Conservation (phyloP, 1,140 invertebrate genomes). For the Marisa cornuarietis region DNA sequence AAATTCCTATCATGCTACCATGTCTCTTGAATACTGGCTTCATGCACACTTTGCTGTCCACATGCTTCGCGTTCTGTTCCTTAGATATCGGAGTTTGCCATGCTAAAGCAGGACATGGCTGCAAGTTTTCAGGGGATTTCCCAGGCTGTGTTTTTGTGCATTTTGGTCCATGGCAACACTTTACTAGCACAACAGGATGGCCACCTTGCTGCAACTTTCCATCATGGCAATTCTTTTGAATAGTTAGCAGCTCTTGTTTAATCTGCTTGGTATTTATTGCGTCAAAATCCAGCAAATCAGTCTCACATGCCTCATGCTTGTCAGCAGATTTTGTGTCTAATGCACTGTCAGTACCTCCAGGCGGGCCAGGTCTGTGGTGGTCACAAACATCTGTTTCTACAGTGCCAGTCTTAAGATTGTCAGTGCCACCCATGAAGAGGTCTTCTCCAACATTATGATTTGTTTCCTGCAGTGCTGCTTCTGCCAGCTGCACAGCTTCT, state of each 20-base stretch:
- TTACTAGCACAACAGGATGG: too few species aligned
- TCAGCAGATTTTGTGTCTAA: neutral
- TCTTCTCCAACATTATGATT: neutral
- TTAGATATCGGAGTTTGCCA: too few species aligned
- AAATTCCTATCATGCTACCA: too few species aligned
- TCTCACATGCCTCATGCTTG: neutral
- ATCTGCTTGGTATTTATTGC: neutral
- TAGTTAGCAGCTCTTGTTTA: neutral
- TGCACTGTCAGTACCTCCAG: neutral
- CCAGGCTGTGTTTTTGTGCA: too few species aligned
- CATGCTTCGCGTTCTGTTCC: too few species aligned
- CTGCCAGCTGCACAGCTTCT: slow-evolving; percentile 45
- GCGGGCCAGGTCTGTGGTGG: neutral
- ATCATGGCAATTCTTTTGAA: too few species aligned
- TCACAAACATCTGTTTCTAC: neutral
- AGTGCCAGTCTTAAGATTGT: neutral
- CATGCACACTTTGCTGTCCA: too few species aligned
- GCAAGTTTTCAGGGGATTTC: too few species aligned
- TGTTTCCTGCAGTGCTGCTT: slow-evolving; percentile 31
- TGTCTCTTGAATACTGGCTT: too few species aligned
- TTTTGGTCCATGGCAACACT: too few species aligned
- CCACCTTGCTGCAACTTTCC: too few species aligned
- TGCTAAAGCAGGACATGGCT: too few species aligned
- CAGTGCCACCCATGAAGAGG: neutral
- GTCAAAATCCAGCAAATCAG: neutral